phyloP scores from a whole-genome alignment of 2,888 invertebrate species.

The Oeneis ivallda region DNA sequence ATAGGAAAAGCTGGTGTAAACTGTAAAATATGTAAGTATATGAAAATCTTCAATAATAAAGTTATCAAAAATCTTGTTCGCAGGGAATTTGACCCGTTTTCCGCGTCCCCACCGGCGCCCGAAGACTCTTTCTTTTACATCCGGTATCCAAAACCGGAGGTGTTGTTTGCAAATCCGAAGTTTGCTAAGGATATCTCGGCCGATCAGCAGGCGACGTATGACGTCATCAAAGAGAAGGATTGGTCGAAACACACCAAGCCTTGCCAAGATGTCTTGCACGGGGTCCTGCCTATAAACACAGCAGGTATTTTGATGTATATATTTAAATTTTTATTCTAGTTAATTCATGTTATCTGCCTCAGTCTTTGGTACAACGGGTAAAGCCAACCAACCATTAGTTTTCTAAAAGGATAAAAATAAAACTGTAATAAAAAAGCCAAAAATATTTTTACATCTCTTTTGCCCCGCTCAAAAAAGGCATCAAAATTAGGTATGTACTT shows the following conservation, averaged over 20 bases:
- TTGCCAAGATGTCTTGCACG: constrained; percentile 84
- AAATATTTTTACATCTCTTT: no score
- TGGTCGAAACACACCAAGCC: constrained; percentile 86
- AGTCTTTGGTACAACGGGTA: no score
- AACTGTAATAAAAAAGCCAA: no score
- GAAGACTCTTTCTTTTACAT: constrained; percentile 88
- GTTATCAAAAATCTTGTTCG: constrained; percentile 40
- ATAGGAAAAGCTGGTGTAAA: no score
- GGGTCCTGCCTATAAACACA: constrained; percentile 70
- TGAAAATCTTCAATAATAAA: not conserved
- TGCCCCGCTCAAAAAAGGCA: no score
- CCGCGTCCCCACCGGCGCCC: constrained; percentile 86
- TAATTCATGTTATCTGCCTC: no score
- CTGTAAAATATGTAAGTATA: no score
- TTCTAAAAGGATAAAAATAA: no score
- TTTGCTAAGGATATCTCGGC: constrained; percentile 50
- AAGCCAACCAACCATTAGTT: no score
- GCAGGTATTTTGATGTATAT: constrained; percentile 55
- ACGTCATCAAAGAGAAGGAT: constrained; percentile 65
- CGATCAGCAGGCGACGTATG: constrained; percentile 54
- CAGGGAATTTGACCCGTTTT: constrained; percentile 77
- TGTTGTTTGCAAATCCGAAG: constrained; percentile 61
- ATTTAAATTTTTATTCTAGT: no score
- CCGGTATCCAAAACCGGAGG: constrained; percentile 81
- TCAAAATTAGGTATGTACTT: no score